phyloP scores from a whole-genome alignment of 2,888 invertebrate species.

The Aleiodes alternator region DNA sequence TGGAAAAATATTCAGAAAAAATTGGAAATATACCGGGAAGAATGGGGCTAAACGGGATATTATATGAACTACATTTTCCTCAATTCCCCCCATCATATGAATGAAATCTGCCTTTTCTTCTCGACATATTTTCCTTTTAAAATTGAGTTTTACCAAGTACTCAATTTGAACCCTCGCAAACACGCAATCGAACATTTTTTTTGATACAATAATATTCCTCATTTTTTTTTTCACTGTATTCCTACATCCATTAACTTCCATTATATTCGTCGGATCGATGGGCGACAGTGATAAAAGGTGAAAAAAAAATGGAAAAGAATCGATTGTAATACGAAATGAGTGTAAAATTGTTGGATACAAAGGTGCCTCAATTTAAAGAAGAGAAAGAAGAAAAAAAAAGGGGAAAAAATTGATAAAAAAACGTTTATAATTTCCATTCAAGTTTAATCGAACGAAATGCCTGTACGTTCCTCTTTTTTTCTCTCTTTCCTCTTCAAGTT shows the following conservation, averaged over 20 bases:
- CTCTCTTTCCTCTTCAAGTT: conserved; percentile 18
- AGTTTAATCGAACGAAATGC: conserved; percentile 3
- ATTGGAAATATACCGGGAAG: too few species aligned
- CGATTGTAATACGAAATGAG: background rate
- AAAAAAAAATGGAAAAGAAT: background rate
- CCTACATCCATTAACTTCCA: conserved; percentile 22
- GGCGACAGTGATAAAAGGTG: conserved; percentile 18
- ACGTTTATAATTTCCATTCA: background rate
- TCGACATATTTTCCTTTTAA: background rate
- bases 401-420: too few species aligned
- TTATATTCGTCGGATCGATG: conserved; percentile 16
- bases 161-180: conserved; percentile 20
- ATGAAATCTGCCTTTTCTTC: conserved; percentile 16
- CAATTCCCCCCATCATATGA: background rate
- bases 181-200: conserved; percentile 15
- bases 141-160: conserved; percentile 20
- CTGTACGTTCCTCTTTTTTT: conserved; percentile 6
- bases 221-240: conserved; percentile 23
- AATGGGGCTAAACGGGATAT: too few species aligned
- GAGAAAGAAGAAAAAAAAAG: too few species aligned
- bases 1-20: too few species aligned
- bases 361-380: background rate
- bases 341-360: conserved; percentile 20
- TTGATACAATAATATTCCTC: conserved; percentile 14
- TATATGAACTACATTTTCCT: too few species aligned